Evolutionary conservation across 2,113 vertebrate genomes (phyloP).

Genomic region (Ifrita kowaldi): DNA sequence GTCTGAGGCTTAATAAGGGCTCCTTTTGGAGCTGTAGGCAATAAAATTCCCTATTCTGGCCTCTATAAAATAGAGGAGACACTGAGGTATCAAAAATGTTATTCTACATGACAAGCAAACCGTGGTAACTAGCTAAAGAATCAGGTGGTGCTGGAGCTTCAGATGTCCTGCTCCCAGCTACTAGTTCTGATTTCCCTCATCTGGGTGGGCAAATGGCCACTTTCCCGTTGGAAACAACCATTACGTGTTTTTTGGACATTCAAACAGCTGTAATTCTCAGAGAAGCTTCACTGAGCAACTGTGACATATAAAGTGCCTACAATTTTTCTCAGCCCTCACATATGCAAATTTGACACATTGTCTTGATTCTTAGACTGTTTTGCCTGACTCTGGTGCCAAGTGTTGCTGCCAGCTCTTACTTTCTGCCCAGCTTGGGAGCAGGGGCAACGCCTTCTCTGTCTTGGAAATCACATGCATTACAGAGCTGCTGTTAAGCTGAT

Average conservation of each 20-base stretch:
- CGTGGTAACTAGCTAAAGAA: background rate
- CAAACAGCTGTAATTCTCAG: background rate
- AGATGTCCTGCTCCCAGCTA: background rate
- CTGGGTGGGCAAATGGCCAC: background rate
- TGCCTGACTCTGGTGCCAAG: background rate
- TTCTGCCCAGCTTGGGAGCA: background rate
- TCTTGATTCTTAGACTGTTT: constrained; percentile 21
- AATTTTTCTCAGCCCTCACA: background rate
- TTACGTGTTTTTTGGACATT: background rate
- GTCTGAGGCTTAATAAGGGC: background rate
- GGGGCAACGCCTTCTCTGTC: background rate
- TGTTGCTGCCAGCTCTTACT: background rate
- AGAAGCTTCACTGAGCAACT: background rate
- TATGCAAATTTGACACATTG: background rate
- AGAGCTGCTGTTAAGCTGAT: background rate
- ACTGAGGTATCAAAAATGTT: background rate
- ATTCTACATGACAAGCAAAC: background rate
- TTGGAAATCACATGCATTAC: background rate
- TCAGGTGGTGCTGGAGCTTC: background rate
- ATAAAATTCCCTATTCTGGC: background rate
- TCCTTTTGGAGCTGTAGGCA: background rate
- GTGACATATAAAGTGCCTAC: background rate
- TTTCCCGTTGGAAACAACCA: background rate
- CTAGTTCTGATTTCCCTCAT: background rate
- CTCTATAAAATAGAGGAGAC: background rate